These are phyloP conservation scores for Oasisia sp. DNA, from an alignment of 2,888 invertebrate species.

Conservation along the genomic window DNA sequence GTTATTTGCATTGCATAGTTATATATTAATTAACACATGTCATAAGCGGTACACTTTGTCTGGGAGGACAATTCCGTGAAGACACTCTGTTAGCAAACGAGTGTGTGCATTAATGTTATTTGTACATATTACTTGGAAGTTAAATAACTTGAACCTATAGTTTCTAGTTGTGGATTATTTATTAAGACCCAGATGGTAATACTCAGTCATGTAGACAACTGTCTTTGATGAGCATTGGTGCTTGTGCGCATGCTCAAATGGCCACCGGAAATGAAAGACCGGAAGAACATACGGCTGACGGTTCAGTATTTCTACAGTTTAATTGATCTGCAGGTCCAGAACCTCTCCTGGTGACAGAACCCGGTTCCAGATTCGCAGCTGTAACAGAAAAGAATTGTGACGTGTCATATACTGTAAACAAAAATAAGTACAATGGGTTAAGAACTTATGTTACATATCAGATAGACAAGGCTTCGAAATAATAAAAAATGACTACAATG, in stretches of 20 bases:
- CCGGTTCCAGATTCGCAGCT: slow-evolving; percentile 8
- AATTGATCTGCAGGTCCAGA: not conserved
- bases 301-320: not conserved
- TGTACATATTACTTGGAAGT: not conserved
- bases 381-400: not conserved
- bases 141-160: not conserved
- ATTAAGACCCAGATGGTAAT: not conserved
- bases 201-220: not conserved
- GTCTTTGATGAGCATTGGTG: not conserved
- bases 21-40: not conserved
- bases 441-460: not conserved
- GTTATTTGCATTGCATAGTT: not conserved
- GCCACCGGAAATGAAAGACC: not conserved
- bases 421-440: not conserved
- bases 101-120: not conserved
- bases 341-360: not conserved
- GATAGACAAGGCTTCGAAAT: no score
- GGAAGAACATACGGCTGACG: not conserved
- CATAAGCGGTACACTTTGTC: not conserved
- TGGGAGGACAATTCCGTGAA: not conserved
- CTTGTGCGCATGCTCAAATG: not conserved
- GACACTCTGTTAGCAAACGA: not conserved
- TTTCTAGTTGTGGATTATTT: not conserved
- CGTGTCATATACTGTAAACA: not conserved
- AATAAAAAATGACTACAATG: no score